A percentile compares a stretch with the other conserved stretches of the same genome.
phyloP scores from a whole-genome alignment of 2,113 vertebrate genomes.

The Lipophrys pholis region DNA sequence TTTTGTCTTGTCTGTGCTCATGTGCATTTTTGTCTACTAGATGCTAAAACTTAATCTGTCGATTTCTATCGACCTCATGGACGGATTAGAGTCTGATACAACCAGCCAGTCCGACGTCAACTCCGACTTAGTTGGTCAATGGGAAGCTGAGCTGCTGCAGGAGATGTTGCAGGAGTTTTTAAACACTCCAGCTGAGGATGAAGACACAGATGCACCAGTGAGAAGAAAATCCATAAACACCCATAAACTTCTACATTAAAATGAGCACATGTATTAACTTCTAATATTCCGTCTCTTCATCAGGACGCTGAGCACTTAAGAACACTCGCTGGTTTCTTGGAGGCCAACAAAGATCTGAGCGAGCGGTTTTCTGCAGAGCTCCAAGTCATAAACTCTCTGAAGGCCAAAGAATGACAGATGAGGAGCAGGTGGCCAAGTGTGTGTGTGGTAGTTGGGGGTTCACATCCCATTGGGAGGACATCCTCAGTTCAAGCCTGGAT shows the following conservation, averaged over 20 bases:
- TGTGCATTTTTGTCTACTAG: slow-evolving; percentile 34
- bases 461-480: too few species aligned
- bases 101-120: slow-evolving; percentile 62
- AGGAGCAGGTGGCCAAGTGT: background rate
- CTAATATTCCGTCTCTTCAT: slow-evolving; percentile 8
- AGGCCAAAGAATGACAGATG: slow-evolving; percentile 8
- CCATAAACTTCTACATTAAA: background rate
- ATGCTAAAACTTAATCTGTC: slow-evolving; percentile 66
- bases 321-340: slow-evolving; percentile 69
- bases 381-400: slow-evolving; percentile 40
- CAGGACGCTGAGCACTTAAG: slow-evolving; percentile 59
- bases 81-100: slow-evolving; percentile 37
- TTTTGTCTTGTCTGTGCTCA: too few species aligned
- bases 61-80: slow-evolving; percentile 52
- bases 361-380: slow-evolving; percentile 72
- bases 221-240: background rate
- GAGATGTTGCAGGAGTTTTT: slow-evolving; percentile 82
- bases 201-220: slow-evolving; percentile 59
- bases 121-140: slow-evolving; percentile 64
- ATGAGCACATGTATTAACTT: too few species aligned
- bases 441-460: background rate
- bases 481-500: too few species aligned
- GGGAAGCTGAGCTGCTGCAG: slow-evolving; percentile 83
- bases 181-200: slow-evolving; percentile 50
- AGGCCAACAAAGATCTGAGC: slow-evolving; percentile 70